Percentiles rank a stretch among this genome's conserved stretches.
These are phyloP conservation scores for Timema cristinae DNA, from an alignment of 2,888 invertebrate genomes.

Conservation along the genomic window DNA sequence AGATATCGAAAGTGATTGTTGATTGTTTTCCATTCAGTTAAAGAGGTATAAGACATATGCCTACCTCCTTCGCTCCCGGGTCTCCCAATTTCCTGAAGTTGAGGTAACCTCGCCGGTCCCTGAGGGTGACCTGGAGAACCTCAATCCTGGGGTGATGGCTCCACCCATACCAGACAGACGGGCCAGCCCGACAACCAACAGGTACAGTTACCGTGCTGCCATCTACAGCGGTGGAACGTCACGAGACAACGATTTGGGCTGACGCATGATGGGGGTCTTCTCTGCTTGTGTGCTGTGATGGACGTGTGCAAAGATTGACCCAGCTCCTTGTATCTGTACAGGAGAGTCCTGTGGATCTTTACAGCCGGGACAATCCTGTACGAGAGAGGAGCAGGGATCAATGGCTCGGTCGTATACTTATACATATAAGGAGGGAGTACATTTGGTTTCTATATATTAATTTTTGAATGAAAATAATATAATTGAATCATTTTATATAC, in stretches of 20 bases:
- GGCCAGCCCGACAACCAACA: constrained; percentile 52
- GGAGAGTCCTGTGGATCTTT: too few relatives aligned
- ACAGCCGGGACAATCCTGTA: too few relatives aligned
- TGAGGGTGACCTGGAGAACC: constrained; percentile 37
- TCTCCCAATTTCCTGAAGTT: constrained; percentile 52
- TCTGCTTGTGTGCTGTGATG: constrained; percentile 63
- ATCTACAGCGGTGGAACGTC: constrained; percentile 49
- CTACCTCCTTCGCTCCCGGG: constrained; percentile 66
- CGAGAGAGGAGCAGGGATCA: background rate
- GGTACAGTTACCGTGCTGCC: constrained; percentile 66
- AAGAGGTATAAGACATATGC: constrained; percentile 81
- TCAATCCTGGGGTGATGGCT: constrained; percentile 31
- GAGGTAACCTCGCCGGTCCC: constrained; percentile 58
- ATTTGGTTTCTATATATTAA: too few relatives aligned
- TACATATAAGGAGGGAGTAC: too few relatives aligned
- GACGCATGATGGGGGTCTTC: constrained; percentile 78
- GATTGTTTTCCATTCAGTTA: constrained; percentile 52
- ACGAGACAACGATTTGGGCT: constrained; percentile 54
- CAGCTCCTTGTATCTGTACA: background rate
- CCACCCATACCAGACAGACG: constrained; percentile 33
- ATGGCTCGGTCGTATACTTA: too few relatives aligned
- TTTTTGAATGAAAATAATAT: too few relatives aligned
- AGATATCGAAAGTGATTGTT: constrained; percentile 9
- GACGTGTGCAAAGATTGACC: background rate
- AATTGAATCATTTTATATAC: too few relatives aligned